phyloP scores from a whole-genome alignment of 1,140 invertebrate genomes.

The Drosophila asahinai region DNA sequence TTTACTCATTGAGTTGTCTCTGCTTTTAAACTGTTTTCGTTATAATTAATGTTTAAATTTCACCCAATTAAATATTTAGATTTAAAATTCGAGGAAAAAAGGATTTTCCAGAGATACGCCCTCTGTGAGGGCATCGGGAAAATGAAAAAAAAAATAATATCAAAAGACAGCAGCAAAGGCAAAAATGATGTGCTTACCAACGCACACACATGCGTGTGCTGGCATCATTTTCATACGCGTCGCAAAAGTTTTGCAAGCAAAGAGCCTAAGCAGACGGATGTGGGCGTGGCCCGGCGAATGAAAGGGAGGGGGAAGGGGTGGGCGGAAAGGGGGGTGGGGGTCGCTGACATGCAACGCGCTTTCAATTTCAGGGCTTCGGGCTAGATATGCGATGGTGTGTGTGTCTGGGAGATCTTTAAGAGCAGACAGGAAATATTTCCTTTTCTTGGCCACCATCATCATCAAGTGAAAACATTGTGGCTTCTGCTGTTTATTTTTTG shows the following conservation, averaged over 20 bases:
- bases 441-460: constrained; percentile 42
- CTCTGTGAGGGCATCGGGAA: constrained; percentile 5
- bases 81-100: neutral
- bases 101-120: too few relatives aligned
- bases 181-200: constrained; percentile 61
- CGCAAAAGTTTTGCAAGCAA: constrained; percentile 63
- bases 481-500: constrained; percentile 46
- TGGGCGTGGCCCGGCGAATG: constrained; percentile 27
- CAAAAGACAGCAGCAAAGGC: constrained; percentile 55
- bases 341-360: constrained; percentile 79
- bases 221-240: constrained; percentile 74
- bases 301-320: neutral
- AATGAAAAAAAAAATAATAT: constrained; percentile 50
- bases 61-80: too few relatives aligned
- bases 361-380: constrained; percentile 71
- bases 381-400: constrained; percentile 24
- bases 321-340: constrained; percentile 23
- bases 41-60: neutral
- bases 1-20: too few relatives aligned
- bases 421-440: constrained; percentile 79
- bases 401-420: constrained; percentile 79
- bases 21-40: too few relatives aligned
- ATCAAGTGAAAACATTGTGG: constrained; percentile 61
- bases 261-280: constrained; percentile 51
- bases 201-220: constrained; percentile 61